These are phyloP conservation scores for Pipistrellus nathusii DNA, from an alignment of 2,797 vertebrate genomes.

Conservation along the genomic window DNA sequence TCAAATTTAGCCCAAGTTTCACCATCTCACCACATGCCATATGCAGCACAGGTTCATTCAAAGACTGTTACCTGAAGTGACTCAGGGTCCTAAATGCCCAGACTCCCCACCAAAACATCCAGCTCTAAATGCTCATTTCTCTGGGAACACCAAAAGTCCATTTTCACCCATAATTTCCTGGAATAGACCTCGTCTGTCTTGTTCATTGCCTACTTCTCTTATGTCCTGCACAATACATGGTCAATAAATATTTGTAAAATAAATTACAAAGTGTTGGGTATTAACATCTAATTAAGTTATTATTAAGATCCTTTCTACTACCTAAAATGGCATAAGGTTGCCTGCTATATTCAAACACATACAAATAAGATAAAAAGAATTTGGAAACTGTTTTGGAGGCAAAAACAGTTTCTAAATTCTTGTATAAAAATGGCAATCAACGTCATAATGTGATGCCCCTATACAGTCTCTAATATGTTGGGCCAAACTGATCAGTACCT, in stretches of 20 bases:
- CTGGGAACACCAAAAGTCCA: neutral
- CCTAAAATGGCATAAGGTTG: neutral
- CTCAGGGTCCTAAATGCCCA: conserved; percentile 10
- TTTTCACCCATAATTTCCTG: neutral
- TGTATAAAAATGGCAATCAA: neutral
- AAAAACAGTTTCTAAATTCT: neutral
- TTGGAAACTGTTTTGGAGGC: too few species aligned
- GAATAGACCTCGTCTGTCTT: neutral
- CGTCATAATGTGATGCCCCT: neutral
- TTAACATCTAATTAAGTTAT: conserved; percentile 37
- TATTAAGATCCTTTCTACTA: conserved; percentile 15
- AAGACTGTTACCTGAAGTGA: neutral
- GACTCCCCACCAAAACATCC: neutral
- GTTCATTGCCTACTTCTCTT: neutral
- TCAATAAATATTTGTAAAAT: conserved; percentile 45
- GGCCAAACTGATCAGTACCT: neutral
- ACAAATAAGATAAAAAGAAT: neutral
- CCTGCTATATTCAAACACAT: conserved; percentile 1
- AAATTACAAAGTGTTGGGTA: neutral
- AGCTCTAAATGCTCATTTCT: conserved; percentile 41
- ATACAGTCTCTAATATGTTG: neutral
- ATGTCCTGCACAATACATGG: conserved; percentile 2
- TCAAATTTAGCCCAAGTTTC: conserved; percentile 37
- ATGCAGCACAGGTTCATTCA: neutral
- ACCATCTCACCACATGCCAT: neutral